These are phyloP conservation scores for Boloria selene DNA, from an alignment of 2,888 invertebrate genomes.

Conservation along the genomic window DNA sequence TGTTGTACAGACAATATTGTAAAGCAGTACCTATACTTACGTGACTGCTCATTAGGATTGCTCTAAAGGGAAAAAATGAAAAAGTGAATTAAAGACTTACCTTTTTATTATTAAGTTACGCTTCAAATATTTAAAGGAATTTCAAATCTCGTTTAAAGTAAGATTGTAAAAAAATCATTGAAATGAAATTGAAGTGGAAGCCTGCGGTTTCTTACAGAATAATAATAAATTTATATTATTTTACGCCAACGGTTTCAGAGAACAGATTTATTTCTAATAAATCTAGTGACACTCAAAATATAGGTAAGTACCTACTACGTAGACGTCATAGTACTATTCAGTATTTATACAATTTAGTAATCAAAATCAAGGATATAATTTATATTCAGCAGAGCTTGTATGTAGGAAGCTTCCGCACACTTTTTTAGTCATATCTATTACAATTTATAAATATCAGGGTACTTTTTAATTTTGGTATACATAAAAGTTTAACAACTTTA, in stretches of 20 bases:
- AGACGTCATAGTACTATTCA: neutral
- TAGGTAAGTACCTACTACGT: neutral
- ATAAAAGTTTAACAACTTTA: too few species aligned
- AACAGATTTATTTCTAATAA: conserved; percentile 1
- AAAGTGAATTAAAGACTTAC: neutral
- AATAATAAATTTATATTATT: conserved; percentile 11
- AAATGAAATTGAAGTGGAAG: conserved; percentile 17
- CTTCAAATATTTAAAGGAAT: neutral
- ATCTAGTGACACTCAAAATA: neutral
- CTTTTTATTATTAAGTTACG: conserved; percentile 7
- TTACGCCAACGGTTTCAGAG: conserved; percentile 1
- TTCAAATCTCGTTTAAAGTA: conserved; percentile 2
- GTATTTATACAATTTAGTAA: too few species aligned
- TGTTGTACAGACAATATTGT: too few species aligned
- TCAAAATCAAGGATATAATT: too few species aligned
- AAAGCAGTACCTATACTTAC: too few species aligned
- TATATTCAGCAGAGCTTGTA: too few species aligned
- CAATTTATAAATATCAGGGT: too few species aligned
- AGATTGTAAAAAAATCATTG: conserved; percentile 12
- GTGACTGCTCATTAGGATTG: too few species aligned
- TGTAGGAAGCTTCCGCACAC: too few species aligned
- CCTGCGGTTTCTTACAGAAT: conserved; percentile 5
- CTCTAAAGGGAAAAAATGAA: too few species aligned
- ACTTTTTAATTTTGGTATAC: too few species aligned
- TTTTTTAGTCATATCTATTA: too few species aligned